Base-by-base conservation (phyloP, 2,113 vertebrate species). In the Choloepus hoffmanni region DNA sequence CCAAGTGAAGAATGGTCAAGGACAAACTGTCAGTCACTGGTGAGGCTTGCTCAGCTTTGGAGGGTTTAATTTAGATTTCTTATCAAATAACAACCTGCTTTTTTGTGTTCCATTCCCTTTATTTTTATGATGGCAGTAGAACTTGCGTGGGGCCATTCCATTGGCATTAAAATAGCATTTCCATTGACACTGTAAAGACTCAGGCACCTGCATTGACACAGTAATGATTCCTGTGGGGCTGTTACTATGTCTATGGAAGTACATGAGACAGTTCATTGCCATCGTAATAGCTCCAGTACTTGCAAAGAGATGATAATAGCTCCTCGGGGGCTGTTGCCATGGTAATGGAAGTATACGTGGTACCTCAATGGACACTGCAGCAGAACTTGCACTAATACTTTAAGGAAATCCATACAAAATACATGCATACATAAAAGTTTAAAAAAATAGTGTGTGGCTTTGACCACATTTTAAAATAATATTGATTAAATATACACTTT, bases 191-290 rank as follows among this genome's bases (percentile, higher is more conserved):
- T 43, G 18, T n/a, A 87, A 97, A 58, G 33, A 3, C 95, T 93
- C 43, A 81, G 84, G 48, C 74, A 96, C 90, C 88, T 10, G 11
- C 0, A 28, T 5, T 92, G 96, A 97, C 96, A 93, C 0, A 0
- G 0, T 50, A 97, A 97, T 77, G 77, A 89, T 93, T 97, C 96
- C 96, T 70, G 9, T 67, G 98, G 95, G 97, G 85, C 94, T 85
- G 16, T 97, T 96, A 85, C 60, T 92, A 33, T 73, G 45, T 85
- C 21, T 23, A 0, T 82, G 60, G 63, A 92, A 98, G 95, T 15
- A 58, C 63, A 90, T 94, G 94, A 98, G 96, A 95, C 73, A 96
- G 92, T 96, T 98, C 94, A 97, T 67, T 96, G 98, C 97, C 96
- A 97, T 50, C 12, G 6, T 92, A 97, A 97, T 86, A 96, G 85